Evolutionary conservation across 1,140 invertebrate genomes (phyloP), one percentile per base, ranked within the genome.

Genomic region (Saxidomus purpurata): DNA sequence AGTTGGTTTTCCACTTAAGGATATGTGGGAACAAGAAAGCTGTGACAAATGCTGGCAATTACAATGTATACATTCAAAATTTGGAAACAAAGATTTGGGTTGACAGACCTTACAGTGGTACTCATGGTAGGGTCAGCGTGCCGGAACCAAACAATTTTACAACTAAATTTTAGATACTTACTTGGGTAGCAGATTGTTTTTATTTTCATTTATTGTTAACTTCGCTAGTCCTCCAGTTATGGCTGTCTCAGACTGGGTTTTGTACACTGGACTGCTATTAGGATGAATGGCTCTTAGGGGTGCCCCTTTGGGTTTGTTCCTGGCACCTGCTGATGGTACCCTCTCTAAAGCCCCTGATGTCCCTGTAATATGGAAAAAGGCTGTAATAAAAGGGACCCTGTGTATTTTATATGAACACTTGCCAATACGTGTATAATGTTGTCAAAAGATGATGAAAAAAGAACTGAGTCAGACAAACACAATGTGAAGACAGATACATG

Each of bases 251-350:
- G 91, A 90, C 82, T 92, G 90, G 8, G 90, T 91, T 82, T 93
- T 93, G 36, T 92, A 93, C 38, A 92, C 89, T 76, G 92, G 91
- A 89, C 90, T 93, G 63, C 91, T 92, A 74, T 93, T 91, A 8
- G 93, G 79, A 49, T 93, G 91, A 31, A 93, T 80, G 17, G 84
- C 82, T 83, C 92, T 63, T 9, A 89, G 84, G 25, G 89, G 86
- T 28, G 89, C 76, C 34, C 87, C 89, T 31, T 52, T 59, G 22
- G 87, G 71, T 55, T 86, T 89, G 19, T 74, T 52, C 28, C 88
- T 77, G 19, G 67, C 25, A 43, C 89, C 85, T 38, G 92, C 89
- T 63, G 91, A 90, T 43, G 91, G 87, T 49, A 90, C 87, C 11
- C 90, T 59, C 43, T 90, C 88, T 40, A 90, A 49, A 8, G 79